Base-by-base conservation (phyloP, 2,888 invertebrate genomes). In the Euzetes globulus region DNA sequence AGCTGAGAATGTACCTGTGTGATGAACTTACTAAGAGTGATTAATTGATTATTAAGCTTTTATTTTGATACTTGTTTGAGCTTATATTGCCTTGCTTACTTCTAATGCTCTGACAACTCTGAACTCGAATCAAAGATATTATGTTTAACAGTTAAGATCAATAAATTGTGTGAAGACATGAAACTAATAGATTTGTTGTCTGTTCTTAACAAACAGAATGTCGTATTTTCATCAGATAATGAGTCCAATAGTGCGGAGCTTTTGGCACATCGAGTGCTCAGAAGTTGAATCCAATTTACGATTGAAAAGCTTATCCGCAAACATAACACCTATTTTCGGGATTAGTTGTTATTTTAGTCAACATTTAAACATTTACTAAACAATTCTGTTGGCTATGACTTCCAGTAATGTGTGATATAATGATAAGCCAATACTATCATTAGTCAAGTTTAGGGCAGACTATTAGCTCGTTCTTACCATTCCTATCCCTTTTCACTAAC, bases 151-250 rank as follows among this genome's bases (percentile, higher is more conserved):
- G 58, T 58, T 58, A 58, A 2, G 58, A 15, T 17, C 25, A 58
- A 58, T 58, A 58, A 58, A 58, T 58, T 58, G 58, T 58, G 11
- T 58, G 58, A 58, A 58, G 29, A 58, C 58, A 58, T 58, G 27
- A 58, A 58, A 58, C 58, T 22, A 58, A 27, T 27, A 27, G 27
- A 58, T 58, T 27, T 27, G 58, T 58, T 58, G 58, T 58, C 58
- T 27, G 58, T 58, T 29, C 27, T 15, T 2, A 29, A 27, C 58
- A 58, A 58, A 58, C 22, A 58, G 27, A 58, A 1, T 27, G 58
- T 58, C 58, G 58, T 58, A 55, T 55, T 27, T 58, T 58, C 17
- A 58, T 58, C 58, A 22, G 58, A 58, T 58, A 58, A 58, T 58
- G 58, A 58, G 58, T 58, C 4, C 27, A 58, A 58, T 58, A 11